Conservation (phyloP, 2,888 invertebrate species). For the Cryptops parisi region DNA sequence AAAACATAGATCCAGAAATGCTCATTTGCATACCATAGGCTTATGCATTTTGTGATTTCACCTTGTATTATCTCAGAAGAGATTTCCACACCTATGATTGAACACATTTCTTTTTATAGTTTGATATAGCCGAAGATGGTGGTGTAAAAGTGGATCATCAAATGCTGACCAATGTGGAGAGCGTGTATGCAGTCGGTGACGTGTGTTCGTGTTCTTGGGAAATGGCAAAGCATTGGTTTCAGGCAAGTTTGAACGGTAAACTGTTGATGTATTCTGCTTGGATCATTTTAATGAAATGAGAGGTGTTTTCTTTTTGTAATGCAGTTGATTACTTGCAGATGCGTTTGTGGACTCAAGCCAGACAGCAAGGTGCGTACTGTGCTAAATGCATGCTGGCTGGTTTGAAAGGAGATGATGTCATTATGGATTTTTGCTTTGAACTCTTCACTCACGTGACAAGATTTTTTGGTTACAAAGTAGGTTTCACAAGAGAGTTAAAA, state of each 20-base stretch:
- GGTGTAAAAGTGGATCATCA: constrained; percentile 71
- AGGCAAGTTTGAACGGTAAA: constrained; percentile 22
- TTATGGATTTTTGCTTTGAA: constrained; percentile 86
- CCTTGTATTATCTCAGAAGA: neutral
- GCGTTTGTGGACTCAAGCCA: constrained; percentile 94
- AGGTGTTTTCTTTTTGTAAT: too few relatives aligned
- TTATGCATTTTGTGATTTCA: constrained; percentile 1
- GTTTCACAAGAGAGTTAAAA: neutral
- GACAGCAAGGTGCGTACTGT: constrained; percentile 92
- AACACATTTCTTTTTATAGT: constrained; percentile 12
- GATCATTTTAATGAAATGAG: neutral
- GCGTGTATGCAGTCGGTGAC: constrained; percentile 93
- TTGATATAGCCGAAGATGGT: constrained; percentile 43
- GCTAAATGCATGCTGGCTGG: constrained; percentile 65
- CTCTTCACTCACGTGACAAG: constrained; percentile 91
- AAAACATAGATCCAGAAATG: too few relatives aligned
- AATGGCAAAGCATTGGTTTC: constrained; percentile 63
- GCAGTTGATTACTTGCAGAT: constrained; percentile 49
- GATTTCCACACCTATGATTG: too few relatives aligned
- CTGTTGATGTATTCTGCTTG: too few relatives aligned
- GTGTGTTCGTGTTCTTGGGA: constrained; percentile 71
- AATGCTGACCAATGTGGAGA: constrained; percentile 60
- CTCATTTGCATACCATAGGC: too few relatives aligned
- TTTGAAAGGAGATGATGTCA: constrained; percentile 18
- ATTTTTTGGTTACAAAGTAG: constrained; percentile 78